Evolutionary conservation across 1,140 invertebrate genomes (phyloP), one percentile per base, ranked within the genome.

Genomic region (Pseudomyrmex concolor): DNA sequence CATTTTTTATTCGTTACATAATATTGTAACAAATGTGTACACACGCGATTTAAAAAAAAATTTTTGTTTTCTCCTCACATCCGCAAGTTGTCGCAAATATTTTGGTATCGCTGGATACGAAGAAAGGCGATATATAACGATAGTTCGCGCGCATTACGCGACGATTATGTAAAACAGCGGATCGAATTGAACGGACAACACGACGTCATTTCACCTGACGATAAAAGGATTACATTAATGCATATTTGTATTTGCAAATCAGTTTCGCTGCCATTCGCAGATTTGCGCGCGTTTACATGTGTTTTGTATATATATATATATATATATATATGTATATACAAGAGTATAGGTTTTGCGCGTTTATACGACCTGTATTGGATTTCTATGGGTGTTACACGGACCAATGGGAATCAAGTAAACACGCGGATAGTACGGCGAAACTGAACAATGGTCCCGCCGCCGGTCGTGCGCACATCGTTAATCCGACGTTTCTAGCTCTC

Each of bases 391-490:
- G 63, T 85, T 73, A 48, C 57, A 34, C 57, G 45, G 60, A 60
- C 63, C 74, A 81, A 64, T 80, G 60, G 77, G 72, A 80, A 80
- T 67, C 59, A 57, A 59, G 74, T 67, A 84, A 84, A 84, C 54
- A 73, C 55, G 68, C 5, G 34, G 34, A 74, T 68, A 86, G 62
- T 25, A 70, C 15, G 19, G 50, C 45, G 25, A 45, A 51, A 68
- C 83, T 67, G 34, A 68, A 86, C 84, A 86, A 71, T 70, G 66
- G 34, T 34, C 34, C 34, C 54, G 22, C 34, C 54, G 22, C 17
- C 48, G 43, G 73, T 54, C 50, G 12, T 43, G 54, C 51, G 55
- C 70, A 22, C 60, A 34, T 34, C 22, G 83, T 59, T 85, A 57
- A 84, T 70, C 66, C 54, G 10, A 71, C 64, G 17, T 57, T 70